A percentile compares a stretch with the other conserved stretches of the same genome.
phyloP scores from a whole-genome alignment of 1,140 invertebrate genomes.

The Platyura marginata region DNA sequence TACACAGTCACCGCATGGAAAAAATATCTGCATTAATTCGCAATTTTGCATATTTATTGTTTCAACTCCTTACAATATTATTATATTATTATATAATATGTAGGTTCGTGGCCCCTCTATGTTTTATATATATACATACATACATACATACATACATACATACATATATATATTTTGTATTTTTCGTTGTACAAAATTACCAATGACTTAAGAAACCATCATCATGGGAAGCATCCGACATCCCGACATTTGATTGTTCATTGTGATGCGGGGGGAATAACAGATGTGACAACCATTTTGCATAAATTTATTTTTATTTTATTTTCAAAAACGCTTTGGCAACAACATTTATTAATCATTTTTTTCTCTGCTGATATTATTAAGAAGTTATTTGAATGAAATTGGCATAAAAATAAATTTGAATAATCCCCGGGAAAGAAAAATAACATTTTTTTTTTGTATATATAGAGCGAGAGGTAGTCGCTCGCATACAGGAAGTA shows the following conservation, averaged over 20 bases:
- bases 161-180: neutral
- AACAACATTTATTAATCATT: too few relatives aligned
- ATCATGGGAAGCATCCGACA: neutral
- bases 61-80: neutral
- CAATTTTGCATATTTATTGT: neutral
- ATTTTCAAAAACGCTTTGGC: too few relatives aligned
- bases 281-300: neutral
- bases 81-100: neutral
- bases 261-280: neutral
- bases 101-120: neutral
- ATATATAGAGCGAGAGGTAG: too few relatives aligned
- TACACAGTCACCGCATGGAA: too few relatives aligned
- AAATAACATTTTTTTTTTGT: too few relatives aligned
- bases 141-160: neutral
- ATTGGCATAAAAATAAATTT: too few relatives aligned
- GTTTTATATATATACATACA: neutral
- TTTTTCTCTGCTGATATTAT: too few relatives aligned
- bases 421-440: too few relatives aligned
- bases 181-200: neutral
- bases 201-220: neutral
- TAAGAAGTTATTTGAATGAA: too few relatives aligned
- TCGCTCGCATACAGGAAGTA: too few relatives aligned
- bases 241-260: neutral
- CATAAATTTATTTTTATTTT: neutral
- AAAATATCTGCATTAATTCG: neutral